Base-by-base conservation (phyloP, 2,888 invertebrate species). In the Alviniconcha strummeri region DNA sequence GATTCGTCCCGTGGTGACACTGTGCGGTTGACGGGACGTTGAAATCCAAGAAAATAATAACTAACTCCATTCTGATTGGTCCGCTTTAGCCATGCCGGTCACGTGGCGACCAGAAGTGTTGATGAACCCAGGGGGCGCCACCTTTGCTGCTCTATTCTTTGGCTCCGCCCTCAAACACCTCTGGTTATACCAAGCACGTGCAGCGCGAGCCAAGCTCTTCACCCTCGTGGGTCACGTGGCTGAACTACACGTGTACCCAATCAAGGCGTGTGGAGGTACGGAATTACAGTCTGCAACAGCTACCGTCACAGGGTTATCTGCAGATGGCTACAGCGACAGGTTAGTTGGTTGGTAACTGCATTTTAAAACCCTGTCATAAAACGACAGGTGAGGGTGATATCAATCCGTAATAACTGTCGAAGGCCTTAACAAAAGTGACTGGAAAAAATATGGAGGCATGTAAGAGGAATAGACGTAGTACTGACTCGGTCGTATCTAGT, bases 241-340 rank as follows among this genome's bases (percentile, higher is more conserved):
- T 5, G 87, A 85, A 19, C 84, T 91, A 8, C 84, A 83, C 74
- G 75, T 87, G 52, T 91, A 90, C 83, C 91, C 91, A 8, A 87
- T 91, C 9, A 91, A 91, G 79, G 91, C 90, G 5, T 90, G 90
- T 81, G 85, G 87, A 7, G 88, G 87, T n/a, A 69, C 90, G 6
- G 76, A 83, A 8, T 76, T 88, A 4, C 64, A 86, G n/a, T 83
- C 85, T 54, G 91, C 90, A 5, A 86, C 85, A 36, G 89, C 89
- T 82, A 88, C 90, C 8, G 56, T 82, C n/a, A 81, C 83, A 36
- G 91, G 91, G 8, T 84, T 91, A 19, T 81, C 80, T 9, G 81
- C 81, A 11, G 83, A 89, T 79, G 88, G 87, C 5, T 85, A 90
- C 11, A 84, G 84, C n/a, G 91, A 91, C 84, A 90, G 91, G 90